These are phyloP conservation scores for Turritopsis dohrnii DNA, from an alignment of 30 jellyfish, hydroid and myxozoan genomes.

Conservation along the genomic window DNA sequence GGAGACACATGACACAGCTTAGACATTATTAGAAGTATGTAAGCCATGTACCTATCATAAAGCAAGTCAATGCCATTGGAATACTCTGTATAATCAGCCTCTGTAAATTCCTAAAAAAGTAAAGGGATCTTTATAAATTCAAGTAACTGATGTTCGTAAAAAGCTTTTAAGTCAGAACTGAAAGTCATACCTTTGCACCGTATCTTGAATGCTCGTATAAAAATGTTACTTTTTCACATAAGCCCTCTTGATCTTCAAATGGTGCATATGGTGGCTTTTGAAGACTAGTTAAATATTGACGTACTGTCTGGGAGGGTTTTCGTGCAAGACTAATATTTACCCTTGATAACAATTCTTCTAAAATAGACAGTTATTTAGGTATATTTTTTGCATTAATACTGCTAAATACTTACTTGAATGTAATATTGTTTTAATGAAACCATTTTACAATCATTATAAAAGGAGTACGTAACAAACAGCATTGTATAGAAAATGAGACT, in stretches of 20 bases:
- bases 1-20: background rate
- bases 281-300: conserved; percentile 51
- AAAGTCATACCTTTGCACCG: conserved; percentile 45
- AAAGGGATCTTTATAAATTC: too few relatives aligned
- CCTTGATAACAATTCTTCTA: conserved; percentile 78
- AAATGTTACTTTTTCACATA: conserved; percentile 59
- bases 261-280: conserved; percentile 96
- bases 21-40: background rate
- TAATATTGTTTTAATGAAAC: too few relatives aligned
- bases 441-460: too few relatives aligned
- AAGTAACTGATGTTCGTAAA: too few relatives aligned
- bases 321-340: conserved; percentile 88
- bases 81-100: conserved; percentile 52
- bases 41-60: conserved; percentile 36
- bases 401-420: too few relatives aligned
- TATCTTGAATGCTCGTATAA: conserved; percentile 87
- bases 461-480: too few relatives aligned
- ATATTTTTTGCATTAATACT: too few relatives aligned
- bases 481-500: too few relatives aligned
- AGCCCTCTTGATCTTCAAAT: conserved; percentile 58
- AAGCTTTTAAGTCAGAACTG: background rate
- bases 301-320: conserved; percentile 64
- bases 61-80: conserved; percentile 62
- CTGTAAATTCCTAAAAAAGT: conserved; percentile 49
- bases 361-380: background rate